Percentiles rank a stretch among this genome's conserved stretches.
Conservation (phyloP, 2,888 invertebrate species). For the Coenonympha glycerion region DNA sequence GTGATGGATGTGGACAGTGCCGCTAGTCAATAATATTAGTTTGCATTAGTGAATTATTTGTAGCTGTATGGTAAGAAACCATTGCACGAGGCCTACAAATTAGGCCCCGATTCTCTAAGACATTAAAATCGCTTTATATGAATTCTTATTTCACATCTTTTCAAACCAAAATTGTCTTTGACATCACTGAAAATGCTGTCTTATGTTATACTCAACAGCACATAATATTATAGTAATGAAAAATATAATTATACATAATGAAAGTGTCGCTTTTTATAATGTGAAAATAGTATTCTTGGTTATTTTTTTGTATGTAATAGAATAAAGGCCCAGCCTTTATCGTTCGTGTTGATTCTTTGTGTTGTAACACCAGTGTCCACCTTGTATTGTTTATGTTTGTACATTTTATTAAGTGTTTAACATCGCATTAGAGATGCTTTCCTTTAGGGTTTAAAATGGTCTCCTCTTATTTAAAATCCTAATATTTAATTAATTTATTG, state of each 20-base stretch:
- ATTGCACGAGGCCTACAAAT: conserved; percentile 43
- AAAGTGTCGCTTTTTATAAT: too few species aligned
- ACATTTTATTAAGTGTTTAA: conserved; percentile 66
- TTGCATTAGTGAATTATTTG: conserved; percentile 60
- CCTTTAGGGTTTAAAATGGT: conserved; percentile 58
- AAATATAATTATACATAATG: too few species aligned
- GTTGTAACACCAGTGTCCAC: conserved; percentile 55
- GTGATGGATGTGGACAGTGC: conserved; percentile 69
- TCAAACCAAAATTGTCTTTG: too few species aligned
- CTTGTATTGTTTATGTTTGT: conserved; percentile 67
- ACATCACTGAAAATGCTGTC: too few species aligned
- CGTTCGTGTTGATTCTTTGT: conserved; percentile 50
- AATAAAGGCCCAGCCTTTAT: conserved; percentile 29
- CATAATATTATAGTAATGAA: too few species aligned
- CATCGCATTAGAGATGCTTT: conserved; percentile 50
- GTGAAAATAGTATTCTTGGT: too few species aligned
- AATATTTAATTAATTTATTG: conserved; percentile 71
- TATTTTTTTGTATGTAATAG: background rate
- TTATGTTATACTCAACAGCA: too few species aligned
- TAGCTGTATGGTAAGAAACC: conserved; percentile 46
- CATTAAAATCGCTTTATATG: too few species aligned
- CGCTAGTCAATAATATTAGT: conserved; percentile 72
- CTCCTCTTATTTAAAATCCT: conserved; percentile 55
- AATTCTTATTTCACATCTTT: too few species aligned
- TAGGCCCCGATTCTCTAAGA: background rate